Percentiles rank a stretch among this genome's conserved stretches.
phyloP scores from a whole-genome alignment of 2,797 vertebrate genomes.

The Phyllotis vaccarum region DNA sequence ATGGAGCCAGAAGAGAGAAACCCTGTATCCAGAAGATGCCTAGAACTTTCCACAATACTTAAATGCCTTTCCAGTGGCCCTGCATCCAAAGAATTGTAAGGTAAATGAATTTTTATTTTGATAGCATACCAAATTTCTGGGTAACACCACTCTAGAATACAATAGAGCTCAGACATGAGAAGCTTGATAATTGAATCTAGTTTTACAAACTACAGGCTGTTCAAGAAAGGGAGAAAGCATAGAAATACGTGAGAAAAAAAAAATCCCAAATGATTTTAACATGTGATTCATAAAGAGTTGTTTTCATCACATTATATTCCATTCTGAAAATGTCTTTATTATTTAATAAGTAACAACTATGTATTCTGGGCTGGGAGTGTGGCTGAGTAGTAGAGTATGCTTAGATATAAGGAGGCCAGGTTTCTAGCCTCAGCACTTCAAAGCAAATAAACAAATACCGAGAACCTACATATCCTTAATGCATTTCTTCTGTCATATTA shows the following conservation, averaged over 20 bases:
- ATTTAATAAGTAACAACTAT: not conserved
- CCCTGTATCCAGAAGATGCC: not conserved
- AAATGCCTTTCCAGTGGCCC: constrained; percentile 4
- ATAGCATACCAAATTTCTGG: not conserved
- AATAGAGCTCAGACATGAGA: not conserved
- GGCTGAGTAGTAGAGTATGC: not conserved
- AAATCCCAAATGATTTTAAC: constrained; percentile 45
- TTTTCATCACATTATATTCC: not conserved
- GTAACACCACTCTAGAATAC: not conserved
- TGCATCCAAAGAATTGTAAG: not conserved
- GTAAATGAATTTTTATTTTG: constrained; percentile 37
- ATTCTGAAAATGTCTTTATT: not conserved
- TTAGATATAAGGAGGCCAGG: not conserved
- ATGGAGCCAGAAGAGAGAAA: not conserved
- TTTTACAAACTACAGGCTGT: not conserved
- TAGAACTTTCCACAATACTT: constrained; percentile 9
- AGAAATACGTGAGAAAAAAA: constrained; percentile 25
- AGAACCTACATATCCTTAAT: not conserved
- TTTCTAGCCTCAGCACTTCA: not conserved
- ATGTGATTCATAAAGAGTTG: not conserved
- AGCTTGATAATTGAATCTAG: not conserved
- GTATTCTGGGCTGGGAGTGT: not conserved
- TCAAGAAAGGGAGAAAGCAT: not conserved
- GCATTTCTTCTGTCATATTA: constrained; percentile 14
- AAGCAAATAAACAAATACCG: not conserved